These are phyloP conservation scores for Acropora yongei DNA, from an alignment of 64 coral and sea anemone species.

Conservation along the genomic window DNA sequence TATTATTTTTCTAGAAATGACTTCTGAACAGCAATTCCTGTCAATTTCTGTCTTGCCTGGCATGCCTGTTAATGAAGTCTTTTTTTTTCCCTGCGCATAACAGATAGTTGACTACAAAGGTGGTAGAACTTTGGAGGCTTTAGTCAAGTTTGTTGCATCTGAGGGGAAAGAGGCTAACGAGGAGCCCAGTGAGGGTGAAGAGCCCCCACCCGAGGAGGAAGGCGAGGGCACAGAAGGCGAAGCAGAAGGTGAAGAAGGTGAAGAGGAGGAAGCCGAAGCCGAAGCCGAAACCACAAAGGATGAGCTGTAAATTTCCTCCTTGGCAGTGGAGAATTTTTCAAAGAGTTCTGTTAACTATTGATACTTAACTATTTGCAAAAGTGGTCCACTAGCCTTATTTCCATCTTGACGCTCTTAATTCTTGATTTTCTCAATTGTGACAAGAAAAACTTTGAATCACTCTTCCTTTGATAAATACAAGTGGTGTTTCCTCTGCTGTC, in stretches of 20 bases:
- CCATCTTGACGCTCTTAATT: not conserved
- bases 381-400: not conserved
- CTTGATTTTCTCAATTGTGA: not conserved
- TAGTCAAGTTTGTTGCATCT: slow-evolving; percentile 89
- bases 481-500: too few species aligned
- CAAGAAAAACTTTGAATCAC: not conserved
- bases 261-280: not conserved
- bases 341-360: not conserved
- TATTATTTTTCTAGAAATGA: too few species aligned
- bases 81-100: not conserved
- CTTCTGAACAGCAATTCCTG: too few species aligned
- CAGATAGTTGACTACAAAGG: slow-evolving; percentile 98
- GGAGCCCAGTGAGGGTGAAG: slow-evolving; percentile 67
- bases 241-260: slow-evolving; percentile 30
- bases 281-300: slow-evolving; percentile 38
- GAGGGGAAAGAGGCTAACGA: slow-evolving; percentile 87
- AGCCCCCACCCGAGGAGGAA: slow-evolving; percentile 74
- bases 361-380: not conserved
- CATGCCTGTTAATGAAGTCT: not conserved
- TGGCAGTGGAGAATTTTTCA: slow-evolving; percentile 12
- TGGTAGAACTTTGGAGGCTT: slow-evolving; percentile 89
- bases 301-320: slow-evolving; percentile 77
- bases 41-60: too few species aligned
- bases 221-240: slow-evolving; percentile 38
- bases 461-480: too few species aligned